Evolutionary conservation across 2,113 vertebrate species (phyloP).

Genomic region (Cygnus buccinator): DNA sequence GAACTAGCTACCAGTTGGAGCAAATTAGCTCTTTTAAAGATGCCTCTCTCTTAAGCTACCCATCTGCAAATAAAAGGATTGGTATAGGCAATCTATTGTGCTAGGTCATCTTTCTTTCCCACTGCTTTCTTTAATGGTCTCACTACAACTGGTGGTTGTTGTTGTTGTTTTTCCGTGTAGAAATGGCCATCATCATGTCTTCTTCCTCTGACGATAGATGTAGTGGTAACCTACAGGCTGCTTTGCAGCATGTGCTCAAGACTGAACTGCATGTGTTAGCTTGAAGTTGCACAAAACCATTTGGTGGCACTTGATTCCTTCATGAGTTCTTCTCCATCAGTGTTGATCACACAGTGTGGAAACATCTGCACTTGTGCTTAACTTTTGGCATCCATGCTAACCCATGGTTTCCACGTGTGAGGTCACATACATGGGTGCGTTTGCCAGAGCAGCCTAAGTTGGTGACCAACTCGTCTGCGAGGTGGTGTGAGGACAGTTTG

Average conservation of each 20-base stretch:
- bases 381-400: fast-evolving
- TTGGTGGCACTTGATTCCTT: background rate
- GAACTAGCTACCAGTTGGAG: slow-evolving; percentile 8
- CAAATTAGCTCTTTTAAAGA: slow-evolving; percentile 27
- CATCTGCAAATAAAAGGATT: slow-evolving; percentile 30
- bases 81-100: background rate
- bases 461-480: fast-evolving
- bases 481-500: fast-evolving
- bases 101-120: background rate
- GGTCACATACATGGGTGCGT: fast-evolving
- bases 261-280: background rate
- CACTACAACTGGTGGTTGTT: background rate
- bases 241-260: background rate
- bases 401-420: fast-evolving
- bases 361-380: background rate
- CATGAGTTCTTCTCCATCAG: background rate
- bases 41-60: background rate
- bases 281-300: background rate
- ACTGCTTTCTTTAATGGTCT: background rate
- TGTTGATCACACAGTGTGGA: background rate
- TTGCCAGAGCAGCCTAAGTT: fast-evolving
- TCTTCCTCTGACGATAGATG: background rate
- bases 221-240: background rate
- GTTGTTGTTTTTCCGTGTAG: background rate
- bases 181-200: fast-evolving